Base-by-base conservation (phyloP, 2,888 invertebrate genomes). In the Achlya flavicornis region DNA sequence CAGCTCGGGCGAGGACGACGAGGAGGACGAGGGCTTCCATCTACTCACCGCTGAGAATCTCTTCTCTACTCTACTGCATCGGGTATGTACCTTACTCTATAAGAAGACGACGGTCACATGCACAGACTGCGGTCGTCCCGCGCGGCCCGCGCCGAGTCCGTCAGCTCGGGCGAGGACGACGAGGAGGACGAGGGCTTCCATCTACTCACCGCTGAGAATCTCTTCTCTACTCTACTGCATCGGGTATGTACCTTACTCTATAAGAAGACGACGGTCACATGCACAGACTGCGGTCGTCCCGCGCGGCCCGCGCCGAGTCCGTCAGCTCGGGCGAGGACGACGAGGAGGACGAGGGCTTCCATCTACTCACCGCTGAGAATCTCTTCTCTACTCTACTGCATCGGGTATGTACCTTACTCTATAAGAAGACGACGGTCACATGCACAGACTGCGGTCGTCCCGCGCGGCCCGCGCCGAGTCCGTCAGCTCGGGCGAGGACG, bases 181-280 rank as follows among this genome's bases (percentile, higher is more conserved):
- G 98, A 97, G 80, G 93, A 98, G 78, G 97, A 97, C 80, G 98
- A 98, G 82, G 97, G 97, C 74, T 98, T 98, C 93, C 98, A 98
- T 85, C 96, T 98, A 77, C 95, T 98, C 76, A 98, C 98, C 3
- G 98, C 98, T 0, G 98, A 98, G 92, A 97, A 97, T 86, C 94
- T 98, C 63, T 98, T 98, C 92, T 97, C 98, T 12, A 97, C 97
- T 14, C 93, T 98, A 62, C 89, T 98, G 72, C 97, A 97, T 75
- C 94, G 98, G 89, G 98, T 98, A 88, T 82, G 92, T 81, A 32
- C 10, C 14, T 46, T 43, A 26, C 26, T 26, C 26, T 26, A 26
- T 26, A 26, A n/a, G 96, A 96, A 79, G 96, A 96, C 67, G 95
- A 94, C 69, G 82, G 95, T 67, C 95, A 95, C 77, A 95, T 96